phyloP scores from a whole-genome alignment of 2,113 vertebrate genomes.

The Osmerus eperlanus region DNA sequence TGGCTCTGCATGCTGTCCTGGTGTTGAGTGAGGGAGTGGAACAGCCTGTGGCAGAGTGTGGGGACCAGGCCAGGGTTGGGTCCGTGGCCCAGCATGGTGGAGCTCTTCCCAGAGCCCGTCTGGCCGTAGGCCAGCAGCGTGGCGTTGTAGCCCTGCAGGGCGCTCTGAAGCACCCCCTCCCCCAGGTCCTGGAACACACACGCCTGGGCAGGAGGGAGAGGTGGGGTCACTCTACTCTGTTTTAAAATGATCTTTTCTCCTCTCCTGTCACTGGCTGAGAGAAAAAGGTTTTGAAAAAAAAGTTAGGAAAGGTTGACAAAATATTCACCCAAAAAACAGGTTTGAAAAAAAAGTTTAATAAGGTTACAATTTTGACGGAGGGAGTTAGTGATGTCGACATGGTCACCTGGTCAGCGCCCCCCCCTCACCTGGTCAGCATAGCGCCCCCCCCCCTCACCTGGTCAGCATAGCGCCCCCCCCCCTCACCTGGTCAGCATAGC shows the following conservation, averaged over 20 bases:
- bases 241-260: neutral
- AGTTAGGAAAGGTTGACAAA: too few relatives aligned
- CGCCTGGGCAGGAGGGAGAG: constrained; percentile 49
- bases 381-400: too few relatives aligned
- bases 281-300: too few relatives aligned
- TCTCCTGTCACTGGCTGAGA: neutral
- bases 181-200: constrained; percentile 76
- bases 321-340: too few relatives aligned
- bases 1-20: constrained; percentile 74
- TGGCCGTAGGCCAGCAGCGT: constrained; percentile 80
- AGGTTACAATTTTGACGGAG: too few relatives aligned
- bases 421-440: constrained; percentile 78
- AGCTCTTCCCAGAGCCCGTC: constrained; percentile 84
- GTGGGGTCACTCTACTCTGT: neutral
- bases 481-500: constrained; percentile 78
- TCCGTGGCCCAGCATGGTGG: constrained; percentile 78
- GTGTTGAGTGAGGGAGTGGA: constrained; percentile 67
- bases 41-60: constrained; percentile 76
- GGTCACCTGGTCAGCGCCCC: too few relatives aligned
- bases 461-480: constrained; percentile 61
- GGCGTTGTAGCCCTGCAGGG: constrained; percentile 78
- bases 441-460: constrained; percentile 67
- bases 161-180: constrained; percentile 73
- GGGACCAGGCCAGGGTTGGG: constrained; percentile 81
- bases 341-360: too few relatives aligned